A percentile compares a stretch with the other conserved stretches of the same genome.
Evolutionary conservation across 2,797 vertebrate genomes (phyloP).

Genomic region (Manis javanica): DNA sequence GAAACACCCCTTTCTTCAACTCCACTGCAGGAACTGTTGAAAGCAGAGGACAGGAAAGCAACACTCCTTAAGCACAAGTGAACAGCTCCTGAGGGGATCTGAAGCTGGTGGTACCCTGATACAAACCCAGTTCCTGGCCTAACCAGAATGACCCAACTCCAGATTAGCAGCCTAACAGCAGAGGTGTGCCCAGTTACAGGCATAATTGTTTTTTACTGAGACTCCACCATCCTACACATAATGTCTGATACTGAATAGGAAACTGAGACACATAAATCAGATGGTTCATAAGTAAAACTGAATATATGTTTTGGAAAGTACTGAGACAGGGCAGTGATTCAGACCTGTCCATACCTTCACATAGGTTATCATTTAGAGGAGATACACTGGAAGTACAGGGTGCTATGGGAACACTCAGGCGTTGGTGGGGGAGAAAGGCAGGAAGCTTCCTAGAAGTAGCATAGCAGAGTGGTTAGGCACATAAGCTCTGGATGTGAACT

Average conservation of each 20-base stretch:
- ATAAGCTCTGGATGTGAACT: not conserved
- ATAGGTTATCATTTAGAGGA: not conserved
- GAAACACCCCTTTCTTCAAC: not conserved
- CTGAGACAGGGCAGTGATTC: not conserved
- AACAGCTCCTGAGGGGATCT: not conserved
- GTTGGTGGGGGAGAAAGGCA: not conserved
- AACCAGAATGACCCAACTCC: not conserved
- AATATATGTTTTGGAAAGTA: not conserved
- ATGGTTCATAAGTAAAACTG: not conserved
- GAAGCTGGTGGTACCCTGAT: not conserved
- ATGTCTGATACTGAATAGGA: not conserved
- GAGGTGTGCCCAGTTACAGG: not conserved
- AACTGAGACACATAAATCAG: not conserved
- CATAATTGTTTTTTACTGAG: not conserved
- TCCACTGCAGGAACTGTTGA: not conserved
- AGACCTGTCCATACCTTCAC: not conserved
- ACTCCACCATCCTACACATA: not conserved
- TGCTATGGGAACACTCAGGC: not conserved
- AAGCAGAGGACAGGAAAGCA: not conserved
- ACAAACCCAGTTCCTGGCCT: not conserved
- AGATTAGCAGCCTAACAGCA: not conserved
- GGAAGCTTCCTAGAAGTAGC: not conserved
- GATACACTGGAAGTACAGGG: not conserved
- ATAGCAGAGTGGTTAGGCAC: not conserved
- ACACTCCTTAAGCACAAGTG: not conserved